These are phyloP conservation scores for Cyanoliseus patagonus DNA, from an alignment of 2,113 vertebrate species.

Conservation along the genomic window DNA sequence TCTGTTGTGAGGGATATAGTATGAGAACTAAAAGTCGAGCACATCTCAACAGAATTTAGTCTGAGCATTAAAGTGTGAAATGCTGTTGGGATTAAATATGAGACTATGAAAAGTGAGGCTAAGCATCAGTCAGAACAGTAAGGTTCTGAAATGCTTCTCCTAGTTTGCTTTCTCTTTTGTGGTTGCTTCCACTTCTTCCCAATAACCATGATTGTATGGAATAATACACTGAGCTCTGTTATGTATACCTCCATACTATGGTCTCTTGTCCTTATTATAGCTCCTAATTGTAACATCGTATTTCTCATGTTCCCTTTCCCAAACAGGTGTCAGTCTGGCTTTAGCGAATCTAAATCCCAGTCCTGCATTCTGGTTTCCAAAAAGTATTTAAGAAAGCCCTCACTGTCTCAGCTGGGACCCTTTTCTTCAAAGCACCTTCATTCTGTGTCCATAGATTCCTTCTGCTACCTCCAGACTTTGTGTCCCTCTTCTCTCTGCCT, in stretches of 20 bases:
- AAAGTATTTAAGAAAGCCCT: not conserved
- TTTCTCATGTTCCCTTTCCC: not conserved
- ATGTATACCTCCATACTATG: not conserved
- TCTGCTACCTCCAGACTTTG: not conserved
- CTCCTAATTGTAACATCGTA: not conserved
- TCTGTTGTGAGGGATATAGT: not conserved
- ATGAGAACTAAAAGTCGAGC: not conserved
- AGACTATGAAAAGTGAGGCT: not conserved
- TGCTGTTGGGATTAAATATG: not conserved
- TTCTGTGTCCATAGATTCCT: not conserved
- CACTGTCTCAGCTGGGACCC: not conserved
- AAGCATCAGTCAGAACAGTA: not conserved
- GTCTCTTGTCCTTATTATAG: not conserved
- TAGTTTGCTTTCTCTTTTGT: not conserved
- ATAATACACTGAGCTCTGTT: not conserved
- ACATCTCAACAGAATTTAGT: not conserved
- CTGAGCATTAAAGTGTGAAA: not conserved
- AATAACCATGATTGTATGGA: not conserved
- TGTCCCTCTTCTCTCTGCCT: not conserved
- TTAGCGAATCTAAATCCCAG: not conserved
- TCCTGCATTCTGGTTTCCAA: not conserved
- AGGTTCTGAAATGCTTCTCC: not conserved
- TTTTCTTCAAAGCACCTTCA: not conserved
- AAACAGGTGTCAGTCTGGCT: accelerated
- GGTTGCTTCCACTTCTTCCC: not conserved